Base-by-base conservation (phyloP, 2,888 invertebrate genomes). In the Hirtodrosophila histrioides region DNA sequence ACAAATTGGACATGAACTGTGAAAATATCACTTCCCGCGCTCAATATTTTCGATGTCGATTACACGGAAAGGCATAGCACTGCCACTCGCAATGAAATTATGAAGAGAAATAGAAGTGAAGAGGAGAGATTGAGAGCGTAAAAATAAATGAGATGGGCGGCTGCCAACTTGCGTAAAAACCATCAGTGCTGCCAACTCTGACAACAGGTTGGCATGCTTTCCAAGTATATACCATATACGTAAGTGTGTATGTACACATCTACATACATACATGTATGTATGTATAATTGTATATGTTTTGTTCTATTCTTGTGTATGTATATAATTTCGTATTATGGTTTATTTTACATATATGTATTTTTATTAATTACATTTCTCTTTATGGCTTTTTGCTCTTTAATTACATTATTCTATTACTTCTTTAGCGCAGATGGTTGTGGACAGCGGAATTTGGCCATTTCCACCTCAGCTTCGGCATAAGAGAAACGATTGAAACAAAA, bases 391-490 rank as follows among this genome's bases (percentile, higher is more conserved):
- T 27, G 37, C 57, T 54, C 37, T 39, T 46, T 35, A 37, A 40
- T 51, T 39, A 31, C 29, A 58, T 33, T 61, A 45, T 33, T 57
- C 12, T 51, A 43, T 45, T 87, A 88, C 46, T 90, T 88, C 65
- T 66, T 88, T 12, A 88, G 33, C 4, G 94, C 93, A 3, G 95
- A 95, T 37, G 97, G 97, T 90, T 96, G 96, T 17, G 96, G 95
- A 58, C 95, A 93, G 86, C 97, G 93, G 86, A 93, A 95, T 86
- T 96, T 95, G 2, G 94, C 93, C 95, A 97, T 95, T 92, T 97
- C 97, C 23, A 96, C 93, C 92, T 97, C 97, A 49, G 97, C 96
- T 92, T 97, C 97, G 80, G 94, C 95, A 89, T 94, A 97, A 76
- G 95, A 96, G 78, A 93, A 94, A 41, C 93, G 93, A 87, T 96